These are phyloP conservation scores for Penaeus japonicus DNA, from an alignment of 1,140 invertebrate genomes.

Conservation along the genomic window DNA sequence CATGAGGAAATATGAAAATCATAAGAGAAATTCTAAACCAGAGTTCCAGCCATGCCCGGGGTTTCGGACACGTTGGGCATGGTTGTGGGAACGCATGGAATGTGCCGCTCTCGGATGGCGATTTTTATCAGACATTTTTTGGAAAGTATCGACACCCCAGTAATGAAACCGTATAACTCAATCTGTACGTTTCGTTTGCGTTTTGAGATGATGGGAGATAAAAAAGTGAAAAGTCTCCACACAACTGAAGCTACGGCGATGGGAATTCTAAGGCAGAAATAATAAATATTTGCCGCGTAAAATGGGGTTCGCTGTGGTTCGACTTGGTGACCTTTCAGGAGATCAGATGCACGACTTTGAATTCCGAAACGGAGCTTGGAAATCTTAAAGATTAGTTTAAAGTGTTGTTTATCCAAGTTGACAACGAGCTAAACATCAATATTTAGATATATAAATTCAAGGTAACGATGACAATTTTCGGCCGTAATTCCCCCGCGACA, in stretches of 20 bases:
- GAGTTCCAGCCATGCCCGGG: neutral
- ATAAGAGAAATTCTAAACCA: neutral
- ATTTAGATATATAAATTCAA: too few species aligned
- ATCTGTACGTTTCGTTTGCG: too few species aligned
- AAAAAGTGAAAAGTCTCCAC: too few species aligned
- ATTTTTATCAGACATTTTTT: constrained; percentile 10
- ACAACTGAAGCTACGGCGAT: too few species aligned
- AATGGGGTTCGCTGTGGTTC: neutral
- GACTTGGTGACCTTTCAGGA: neutral
- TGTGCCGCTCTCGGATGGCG: constrained; percentile 4
- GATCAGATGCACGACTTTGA: constrained; percentile 8
- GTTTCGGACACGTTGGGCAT: constrained; percentile 23
- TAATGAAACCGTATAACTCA: too few species aligned
- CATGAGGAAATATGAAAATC: neutral
- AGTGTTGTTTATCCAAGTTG: too few species aligned
- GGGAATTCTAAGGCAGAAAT: too few species aligned
- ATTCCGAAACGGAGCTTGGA: neutral
- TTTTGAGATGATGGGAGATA: too few species aligned
- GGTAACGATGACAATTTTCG: too few species aligned
- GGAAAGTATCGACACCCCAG: neutral
- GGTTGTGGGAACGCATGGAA: constrained; percentile 29
- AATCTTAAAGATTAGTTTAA: neutral
- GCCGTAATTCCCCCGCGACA: too few species aligned
- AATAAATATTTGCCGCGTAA: neutral
- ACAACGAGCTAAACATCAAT: too few species aligned